Conservation (phyloP, 2,797 vertebrate genomes). For the Cyclopterus lumpus region DNA sequence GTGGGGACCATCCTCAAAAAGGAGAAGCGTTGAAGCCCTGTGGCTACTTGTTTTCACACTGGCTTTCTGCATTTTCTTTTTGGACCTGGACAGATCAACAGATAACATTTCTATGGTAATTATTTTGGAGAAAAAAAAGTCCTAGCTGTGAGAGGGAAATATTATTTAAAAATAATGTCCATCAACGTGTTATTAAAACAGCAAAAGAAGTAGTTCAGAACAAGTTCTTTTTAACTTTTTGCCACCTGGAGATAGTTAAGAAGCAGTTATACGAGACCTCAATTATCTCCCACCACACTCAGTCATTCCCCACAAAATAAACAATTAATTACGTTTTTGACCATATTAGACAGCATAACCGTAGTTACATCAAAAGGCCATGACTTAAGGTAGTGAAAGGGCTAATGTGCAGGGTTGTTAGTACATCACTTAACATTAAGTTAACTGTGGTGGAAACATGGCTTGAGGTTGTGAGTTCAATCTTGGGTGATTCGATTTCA, state of each 20-base stretch:
- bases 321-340: neutral
- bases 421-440: constrained; percentile 31
- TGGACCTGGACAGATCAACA: constrained; percentile 19
- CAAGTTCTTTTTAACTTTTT: constrained; percentile 11
- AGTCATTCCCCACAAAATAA: neutral
- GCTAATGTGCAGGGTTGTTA: constrained; percentile 1
- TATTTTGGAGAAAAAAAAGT: constrained; percentile 21
- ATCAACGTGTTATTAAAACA: constrained; percentile 21
- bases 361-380: neutral
- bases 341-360: neutral
- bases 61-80: constrained; percentile 21
- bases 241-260: neutral
- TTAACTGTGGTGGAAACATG: constrained; percentile 26
- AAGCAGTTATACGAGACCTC: neutral
- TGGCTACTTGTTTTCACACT: constrained; percentile 19
- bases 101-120: neutral
- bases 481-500: constrained; percentile 50
- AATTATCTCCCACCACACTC: neutral
- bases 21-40: constrained; percentile 22
- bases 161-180: constrained; percentile 20
- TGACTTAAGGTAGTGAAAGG: constrained; percentile 16
- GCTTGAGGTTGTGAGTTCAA: constrained; percentile 27
- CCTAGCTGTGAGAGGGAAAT: constrained; percentile 9
- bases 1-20: constrained; percentile 20
- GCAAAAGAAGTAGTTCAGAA: neutral